These are phyloP conservation scores for Eremobia ochroleuca DNA, from an alignment of 2,888 invertebrate species.

Conservation along the genomic window DNA sequence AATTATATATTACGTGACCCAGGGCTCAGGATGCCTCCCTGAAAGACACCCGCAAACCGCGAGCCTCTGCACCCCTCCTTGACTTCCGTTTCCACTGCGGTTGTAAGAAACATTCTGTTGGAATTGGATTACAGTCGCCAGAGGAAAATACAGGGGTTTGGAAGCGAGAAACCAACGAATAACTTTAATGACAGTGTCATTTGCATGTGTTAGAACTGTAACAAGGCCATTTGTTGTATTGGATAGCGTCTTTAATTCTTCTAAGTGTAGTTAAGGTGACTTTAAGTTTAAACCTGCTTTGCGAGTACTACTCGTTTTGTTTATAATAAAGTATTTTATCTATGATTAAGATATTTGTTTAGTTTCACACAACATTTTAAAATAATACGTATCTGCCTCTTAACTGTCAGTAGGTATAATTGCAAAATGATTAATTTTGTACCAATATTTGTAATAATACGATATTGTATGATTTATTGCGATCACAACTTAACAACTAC, in stretches of 20 bases:
- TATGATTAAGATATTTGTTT: conserved; percentile 4
- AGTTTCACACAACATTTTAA: not conserved
- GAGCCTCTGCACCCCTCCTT: conserved; percentile 71
- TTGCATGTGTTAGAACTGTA: conserved; percentile 67
- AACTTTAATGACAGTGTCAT: conserved; percentile 65
- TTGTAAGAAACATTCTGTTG: conserved; percentile 81
- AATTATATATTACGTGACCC: conserved; percentile 73
- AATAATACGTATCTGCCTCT: conserved; percentile 3
- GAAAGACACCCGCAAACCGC: conserved; percentile 75
- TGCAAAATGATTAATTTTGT: conserved; percentile 49
- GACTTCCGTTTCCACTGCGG: conserved; percentile 80
- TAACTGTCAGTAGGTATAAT: conserved; percentile 27
- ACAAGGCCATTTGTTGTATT: conserved; percentile 61
- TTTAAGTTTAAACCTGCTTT: conserved; percentile 17
- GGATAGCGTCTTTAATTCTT: conserved; percentile 34
- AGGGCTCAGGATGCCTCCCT: conserved; percentile 76
- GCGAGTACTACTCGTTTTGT: not conserved
- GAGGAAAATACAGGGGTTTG: conserved; percentile 45
- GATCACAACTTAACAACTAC: conserved; percentile 46
- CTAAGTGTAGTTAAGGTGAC: not conserved
- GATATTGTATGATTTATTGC: conserved; percentile 54
- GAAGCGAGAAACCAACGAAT: conserved; percentile 50
- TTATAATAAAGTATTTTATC: conserved; percentile 7
- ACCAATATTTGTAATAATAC: conserved; percentile 48
- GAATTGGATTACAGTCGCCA: conserved; percentile 82